phyloP scores from a whole-genome alignment of 2,888 invertebrate species.

The Drosophila limbata region DNA sequence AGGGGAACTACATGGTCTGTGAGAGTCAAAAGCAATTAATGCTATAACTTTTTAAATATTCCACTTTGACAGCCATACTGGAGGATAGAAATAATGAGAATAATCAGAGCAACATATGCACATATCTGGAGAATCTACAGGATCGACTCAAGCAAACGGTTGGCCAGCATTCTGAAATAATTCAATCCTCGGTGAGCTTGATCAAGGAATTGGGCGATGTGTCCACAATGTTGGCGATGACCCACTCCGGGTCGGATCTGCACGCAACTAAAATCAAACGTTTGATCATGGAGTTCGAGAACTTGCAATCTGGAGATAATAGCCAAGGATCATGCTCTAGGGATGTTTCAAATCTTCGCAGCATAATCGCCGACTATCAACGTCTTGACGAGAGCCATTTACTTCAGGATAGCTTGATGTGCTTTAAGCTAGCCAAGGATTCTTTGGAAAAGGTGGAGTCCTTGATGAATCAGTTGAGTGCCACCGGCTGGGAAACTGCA shows the following conservation, averaged over 20 bases:
- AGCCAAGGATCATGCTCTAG: conserved; percentile 15
- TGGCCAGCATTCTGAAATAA: conserved; percentile 60
- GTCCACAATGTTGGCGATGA: conserved; percentile 42
- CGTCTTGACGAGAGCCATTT: conserved; percentile 66
- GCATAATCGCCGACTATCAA: conserved; percentile 66
- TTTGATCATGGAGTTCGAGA: conserved; percentile 73
- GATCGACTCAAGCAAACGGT: conserved; percentile 62
- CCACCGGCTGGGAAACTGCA: background rate
- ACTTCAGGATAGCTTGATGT: conserved; percentile 65
- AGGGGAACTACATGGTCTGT: conserved; percentile 22
- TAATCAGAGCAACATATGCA: conserved; percentile 63
- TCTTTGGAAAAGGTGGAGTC: conserved; percentile 65
- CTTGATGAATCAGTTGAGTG: conserved; percentile 31
- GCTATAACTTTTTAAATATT: background rate
- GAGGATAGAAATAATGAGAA: conserved; percentile 40
- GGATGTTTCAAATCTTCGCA: conserved; percentile 52
- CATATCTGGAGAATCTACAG: conserved; percentile 69
- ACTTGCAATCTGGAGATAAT: conserved; percentile 22
- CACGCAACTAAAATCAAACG: conserved; percentile 63
- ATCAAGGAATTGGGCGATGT: conserved; percentile 75
- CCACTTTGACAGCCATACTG: conserved; percentile 20
- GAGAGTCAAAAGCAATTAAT: no score
- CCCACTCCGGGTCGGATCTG: conserved; percentile 7
- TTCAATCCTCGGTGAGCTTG: conserved; percentile 65
- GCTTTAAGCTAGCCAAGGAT: conserved; percentile 70